phyloP scores from a whole-genome alignment of 2,113 vertebrate genomes.

The Platichthys stellatus region DNA sequence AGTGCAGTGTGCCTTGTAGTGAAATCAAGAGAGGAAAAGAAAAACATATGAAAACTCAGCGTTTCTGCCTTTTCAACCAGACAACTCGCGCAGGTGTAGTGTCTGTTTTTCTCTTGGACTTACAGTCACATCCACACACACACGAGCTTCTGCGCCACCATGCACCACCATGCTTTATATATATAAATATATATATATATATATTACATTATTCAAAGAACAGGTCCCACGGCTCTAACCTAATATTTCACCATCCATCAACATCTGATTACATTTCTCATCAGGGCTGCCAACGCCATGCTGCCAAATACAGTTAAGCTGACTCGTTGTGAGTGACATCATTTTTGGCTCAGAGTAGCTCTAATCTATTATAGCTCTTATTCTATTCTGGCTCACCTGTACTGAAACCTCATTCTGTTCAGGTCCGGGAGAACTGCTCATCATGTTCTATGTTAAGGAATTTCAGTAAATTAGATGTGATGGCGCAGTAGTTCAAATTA shows the following conservation, averaged over 20 bases:
- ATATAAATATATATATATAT: not conserved
- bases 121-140: not conserved
- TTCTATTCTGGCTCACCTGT: slow-evolving; percentile 59
- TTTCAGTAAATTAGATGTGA: slow-evolving; percentile 44
- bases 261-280: slow-evolving; percentile 63
- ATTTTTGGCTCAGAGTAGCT: slow-evolving; percentile 52
- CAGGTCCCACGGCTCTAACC: slow-evolving; percentile 43
- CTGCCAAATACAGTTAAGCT: slow-evolving; percentile 65
- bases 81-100: not conserved
- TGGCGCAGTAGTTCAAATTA: slow-evolving; percentile 3
- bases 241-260: slow-evolving; percentile 65
- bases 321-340: slow-evolving; percentile 62
- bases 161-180: not conserved
- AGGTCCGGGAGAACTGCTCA: slow-evolving; percentile 42
- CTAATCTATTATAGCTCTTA: slow-evolving; percentile 42
- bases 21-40: not conserved
- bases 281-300: slow-evolving; percentile 50
- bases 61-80: slow-evolving; percentile 7
- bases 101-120: slow-evolving; percentile 9
- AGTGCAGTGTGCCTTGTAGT: slow-evolving; percentile 31
- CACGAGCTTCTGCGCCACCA: slow-evolving; percentile 5
- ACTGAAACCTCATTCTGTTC: slow-evolving; percentile 38
- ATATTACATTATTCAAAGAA: slow-evolving; percentile 43
- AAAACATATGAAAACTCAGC: slow-evolving; percentile 32
- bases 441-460: slow-evolving; percentile 37